Conservation (phyloP, 2,113 vertebrate genomes). For the Ictalurus punctatus region DNA sequence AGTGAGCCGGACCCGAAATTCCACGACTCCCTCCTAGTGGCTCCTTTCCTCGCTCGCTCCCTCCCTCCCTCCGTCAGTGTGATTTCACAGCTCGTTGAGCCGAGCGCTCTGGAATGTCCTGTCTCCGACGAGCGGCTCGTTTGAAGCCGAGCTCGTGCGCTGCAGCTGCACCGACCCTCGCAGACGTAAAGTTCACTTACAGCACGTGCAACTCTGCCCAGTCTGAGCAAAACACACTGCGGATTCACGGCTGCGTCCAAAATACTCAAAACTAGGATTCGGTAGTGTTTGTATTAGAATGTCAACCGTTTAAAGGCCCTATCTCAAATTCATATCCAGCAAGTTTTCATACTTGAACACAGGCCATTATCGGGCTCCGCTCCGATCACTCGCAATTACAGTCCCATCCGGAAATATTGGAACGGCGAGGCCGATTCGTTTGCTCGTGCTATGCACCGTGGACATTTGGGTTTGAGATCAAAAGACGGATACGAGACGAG, state of each 20-base stretch:
- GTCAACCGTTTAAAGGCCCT: neutral
- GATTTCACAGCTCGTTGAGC: slow-evolving; percentile 63
- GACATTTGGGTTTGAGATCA: too few relatives aligned
- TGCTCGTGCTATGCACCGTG: too few relatives aligned
- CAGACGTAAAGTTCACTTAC: slow-evolving; percentile 44
- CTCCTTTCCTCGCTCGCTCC: slow-evolving; percentile 31
- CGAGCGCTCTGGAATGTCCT: slow-evolving; percentile 57
- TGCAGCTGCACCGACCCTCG: slow-evolving; percentile 39
- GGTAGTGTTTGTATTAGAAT: neutral
- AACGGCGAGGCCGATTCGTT: too few relatives aligned
- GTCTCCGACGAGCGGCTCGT: slow-evolving; percentile 48
- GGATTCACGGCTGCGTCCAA: neutral
- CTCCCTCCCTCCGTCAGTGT: slow-evolving; percentile 35
- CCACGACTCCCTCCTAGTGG: slow-evolving; percentile 57
- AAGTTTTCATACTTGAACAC: neutral
- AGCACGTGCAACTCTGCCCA: neutral
- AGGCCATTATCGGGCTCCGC: neutral
- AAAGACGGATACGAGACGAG: too few relatives aligned
- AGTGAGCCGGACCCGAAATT: slow-evolving; percentile 41
- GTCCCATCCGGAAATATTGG: too few relatives aligned
- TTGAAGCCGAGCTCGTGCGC: slow-evolving; percentile 19
- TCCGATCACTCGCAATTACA: neutral
- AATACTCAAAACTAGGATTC: neutral
- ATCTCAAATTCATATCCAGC: neutral
- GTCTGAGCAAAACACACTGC: neutral